Percentiles rank a stretch among this genome's conserved stretches.
Evolutionary conservation across 2,113 vertebrate species (phyloP).

Genomic region (Ctenodactylus gundi): DNA sequence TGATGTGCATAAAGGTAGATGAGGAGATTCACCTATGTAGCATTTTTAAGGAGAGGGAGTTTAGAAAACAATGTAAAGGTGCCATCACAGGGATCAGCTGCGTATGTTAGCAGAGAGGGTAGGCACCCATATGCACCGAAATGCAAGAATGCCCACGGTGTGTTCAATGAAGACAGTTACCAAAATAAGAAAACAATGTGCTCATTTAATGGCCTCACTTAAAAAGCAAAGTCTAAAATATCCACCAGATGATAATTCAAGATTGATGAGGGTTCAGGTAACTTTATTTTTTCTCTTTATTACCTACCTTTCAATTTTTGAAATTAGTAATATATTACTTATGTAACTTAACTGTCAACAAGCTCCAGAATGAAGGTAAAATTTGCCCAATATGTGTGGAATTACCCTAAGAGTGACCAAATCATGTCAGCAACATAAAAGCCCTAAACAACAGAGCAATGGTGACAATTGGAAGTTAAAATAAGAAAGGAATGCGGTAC

Average conservation of each 20-base stretch:
- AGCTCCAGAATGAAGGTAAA: background rate
- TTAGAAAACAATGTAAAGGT: slow-evolving; percentile 25
- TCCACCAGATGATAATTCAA: slow-evolving; percentile 23
- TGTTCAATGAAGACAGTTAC: slow-evolving; percentile 1
- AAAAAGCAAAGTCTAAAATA: background rate
- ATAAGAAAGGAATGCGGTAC: background rate
- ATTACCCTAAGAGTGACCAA: background rate
- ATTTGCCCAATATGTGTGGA: background rate
- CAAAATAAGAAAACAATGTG: slow-evolving; percentile 13
- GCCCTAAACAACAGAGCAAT: background rate
- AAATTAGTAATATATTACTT: background rate
- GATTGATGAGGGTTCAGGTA: background rate
- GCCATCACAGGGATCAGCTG: background rate
- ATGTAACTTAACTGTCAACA: background rate
- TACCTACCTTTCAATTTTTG: slow-evolving; percentile 3
- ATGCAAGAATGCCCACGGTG: background rate
- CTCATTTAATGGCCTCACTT: background rate
- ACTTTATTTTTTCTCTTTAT: slow-evolving; percentile 20
- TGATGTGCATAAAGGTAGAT: background rate
- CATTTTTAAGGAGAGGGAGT: slow-evolving; percentile 38
- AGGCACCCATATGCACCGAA: background rate
- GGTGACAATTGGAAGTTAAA: background rate
- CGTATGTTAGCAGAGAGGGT: background rate
- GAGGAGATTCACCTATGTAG: background rate
- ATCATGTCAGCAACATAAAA: slow-evolving; percentile 2